phyloP scores from a whole-genome alignment of 2,888 invertebrate genomes.

The Tiliacea citrago region DNA sequence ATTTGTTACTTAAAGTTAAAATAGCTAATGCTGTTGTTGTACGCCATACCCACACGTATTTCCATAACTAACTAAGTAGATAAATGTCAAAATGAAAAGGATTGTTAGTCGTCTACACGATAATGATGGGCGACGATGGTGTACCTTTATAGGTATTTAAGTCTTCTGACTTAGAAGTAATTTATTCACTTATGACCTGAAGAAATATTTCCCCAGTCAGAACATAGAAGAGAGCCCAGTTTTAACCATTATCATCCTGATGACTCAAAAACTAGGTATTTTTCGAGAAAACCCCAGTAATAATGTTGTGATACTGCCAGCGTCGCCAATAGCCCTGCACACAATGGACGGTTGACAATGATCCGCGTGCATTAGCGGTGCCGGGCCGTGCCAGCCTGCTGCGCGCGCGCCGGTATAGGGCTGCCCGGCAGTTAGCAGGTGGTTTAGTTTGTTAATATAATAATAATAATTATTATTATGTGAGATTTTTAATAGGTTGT shows the following conservation, averaged over 20 bases:
- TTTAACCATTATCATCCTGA: neutral
- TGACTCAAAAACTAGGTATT: neutral
- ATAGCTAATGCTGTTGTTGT: slow-evolving; percentile 24
- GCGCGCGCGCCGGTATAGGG: slow-evolving; percentile 70
- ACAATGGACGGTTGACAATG: slow-evolving; percentile 64
- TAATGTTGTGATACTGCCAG: slow-evolving; percentile 45
- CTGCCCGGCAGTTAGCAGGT: slow-evolving; percentile 35
- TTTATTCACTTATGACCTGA: neutral
- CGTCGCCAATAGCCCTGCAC: slow-evolving; percentile 48
- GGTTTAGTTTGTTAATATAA: neutral
- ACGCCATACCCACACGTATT: neutral
- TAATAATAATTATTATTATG: neutral
- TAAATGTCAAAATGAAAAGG: neutral
- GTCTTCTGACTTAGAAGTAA: neutral
- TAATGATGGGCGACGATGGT: neutral
- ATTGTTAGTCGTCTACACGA: no score
- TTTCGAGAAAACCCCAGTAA: slow-evolving; percentile 5
- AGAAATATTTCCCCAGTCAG: neutral
- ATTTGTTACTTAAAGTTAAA: slow-evolving; percentile 25
- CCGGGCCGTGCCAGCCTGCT: slow-evolving; percentile 68
- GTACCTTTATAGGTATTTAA: neutral
- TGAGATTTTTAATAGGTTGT: neutral
- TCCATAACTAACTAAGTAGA: neutral
- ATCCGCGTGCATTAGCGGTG: slow-evolving; percentile 67
- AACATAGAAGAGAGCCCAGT: neutral